A percentile compares a stretch with the other conserved stretches of the same genome.
These are phyloP conservation scores for Spermophilus dauricus DNA, from an alignment of 2,113 vertebrate species.

Conservation along the genomic window DNA sequence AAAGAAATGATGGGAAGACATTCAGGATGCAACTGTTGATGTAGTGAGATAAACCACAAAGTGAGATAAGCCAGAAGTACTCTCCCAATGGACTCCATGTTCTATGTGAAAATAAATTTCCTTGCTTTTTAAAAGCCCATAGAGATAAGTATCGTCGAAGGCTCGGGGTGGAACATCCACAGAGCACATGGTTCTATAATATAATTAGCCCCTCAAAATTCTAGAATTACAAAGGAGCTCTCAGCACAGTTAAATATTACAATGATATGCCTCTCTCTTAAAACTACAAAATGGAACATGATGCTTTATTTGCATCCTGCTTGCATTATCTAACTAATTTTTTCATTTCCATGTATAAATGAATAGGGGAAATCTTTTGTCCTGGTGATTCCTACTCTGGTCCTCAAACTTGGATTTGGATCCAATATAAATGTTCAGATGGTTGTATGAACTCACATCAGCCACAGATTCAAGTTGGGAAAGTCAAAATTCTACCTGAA, in stretches of 20 bases:
- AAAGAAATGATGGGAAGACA: background rate
- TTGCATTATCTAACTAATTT: fast-evolving
- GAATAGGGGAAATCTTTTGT: background rate
- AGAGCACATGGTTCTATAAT: background rate
- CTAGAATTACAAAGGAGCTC: background rate
- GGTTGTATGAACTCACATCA: background rate
- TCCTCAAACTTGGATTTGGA: background rate
- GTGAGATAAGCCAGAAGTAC: background rate
- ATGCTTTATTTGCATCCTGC: background rate
- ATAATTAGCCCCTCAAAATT: background rate
- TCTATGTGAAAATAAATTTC: constrained; percentile 10
- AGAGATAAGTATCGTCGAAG: background rate
- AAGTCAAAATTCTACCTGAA: constrained; percentile 26
- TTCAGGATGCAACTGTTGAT: background rate
- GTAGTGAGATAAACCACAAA: background rate
- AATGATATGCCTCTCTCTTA: background rate
- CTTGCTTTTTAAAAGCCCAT: background rate
- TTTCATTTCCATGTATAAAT: background rate
- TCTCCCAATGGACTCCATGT: background rate
- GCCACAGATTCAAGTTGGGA: background rate
- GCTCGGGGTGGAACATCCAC: too few relatives aligned
- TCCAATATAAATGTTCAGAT: background rate
- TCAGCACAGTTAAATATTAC: background rate
- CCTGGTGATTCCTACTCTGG: background rate
- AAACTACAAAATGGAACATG: background rate